Evolutionary conservation across 2,888 invertebrate genomes (phyloP), one percentile per base, ranked within the genome.

Genomic region (Adelphocoris suturalis): DNA sequence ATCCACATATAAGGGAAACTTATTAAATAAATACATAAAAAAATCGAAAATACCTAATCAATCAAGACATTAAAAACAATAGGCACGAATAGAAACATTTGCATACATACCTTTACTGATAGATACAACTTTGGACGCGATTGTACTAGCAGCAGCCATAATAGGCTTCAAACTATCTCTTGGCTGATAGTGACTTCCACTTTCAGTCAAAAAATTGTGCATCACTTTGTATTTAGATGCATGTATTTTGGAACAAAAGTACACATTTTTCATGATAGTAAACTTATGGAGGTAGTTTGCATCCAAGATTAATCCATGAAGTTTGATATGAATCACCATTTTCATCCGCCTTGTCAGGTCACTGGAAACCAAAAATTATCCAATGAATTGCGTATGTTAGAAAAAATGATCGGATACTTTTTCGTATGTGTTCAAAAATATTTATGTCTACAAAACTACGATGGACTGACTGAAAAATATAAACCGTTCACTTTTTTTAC

Each of bases 221-320:
- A 86, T 57, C n/a, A 23, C 12, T 27, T 46, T 28, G 68, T 75
- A 86, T 12, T 86, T 75, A 4, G 46, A 11, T 7, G 86, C 86
- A 47, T 86, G 86, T 4, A 75, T 47, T 86, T 75, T 68, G 1
- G 86, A 37, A 46, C 75, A 75, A 9, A 76, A 1, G 75, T 68
- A 86, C 9, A 76, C 47, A 27, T 86, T 86, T 27, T 75, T 68
- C 37, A 86, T 28, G 14, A 86, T 28, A n/a, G 46, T 75, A 48
- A 47, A 86, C 48, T 86, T 86, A 48, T 86, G 75, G 13, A 86
- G 86, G 46, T 86, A 86, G 7, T 16, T 16, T 9, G 76, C n/a
- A 23, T 86, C 86, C n/a, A 86, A 7, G 37, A 86, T 23, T 4
- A 86, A 19, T 14, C 47, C 27, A 16, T 86, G 75, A 3, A 86